A percentile compares a stretch with the other conserved stretches of the same genome.
These are phyloP conservation scores for Nyleta sp. DNA, from an alignment of 2,888 invertebrate genomes.

Conservation along the genomic window DNA sequence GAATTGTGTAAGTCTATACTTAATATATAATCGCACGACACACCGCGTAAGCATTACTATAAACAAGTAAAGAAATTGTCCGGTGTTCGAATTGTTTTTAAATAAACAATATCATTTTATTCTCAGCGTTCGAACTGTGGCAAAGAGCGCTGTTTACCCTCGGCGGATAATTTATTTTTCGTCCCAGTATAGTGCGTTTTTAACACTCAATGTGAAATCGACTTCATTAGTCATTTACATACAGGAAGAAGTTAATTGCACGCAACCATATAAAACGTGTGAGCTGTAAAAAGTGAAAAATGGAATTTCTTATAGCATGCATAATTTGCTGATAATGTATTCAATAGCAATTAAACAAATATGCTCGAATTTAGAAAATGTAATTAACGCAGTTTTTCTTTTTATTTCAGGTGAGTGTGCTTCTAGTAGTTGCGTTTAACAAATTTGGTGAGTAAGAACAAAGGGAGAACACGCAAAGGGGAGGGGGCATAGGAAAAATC, in stretches of 20 bases:
- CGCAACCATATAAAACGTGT: constrained; percentile 54
- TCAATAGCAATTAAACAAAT: constrained; percentile 41
- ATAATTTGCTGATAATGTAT: constrained; percentile 39
- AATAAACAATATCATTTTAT: too few relatives aligned
- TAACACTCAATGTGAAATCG: constrained; percentile 50
- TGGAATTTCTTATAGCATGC: constrained; percentile 42
- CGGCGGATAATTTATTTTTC: constrained; percentile 32
- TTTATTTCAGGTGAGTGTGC: constrained; percentile 37
- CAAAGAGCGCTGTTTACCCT: neutral
- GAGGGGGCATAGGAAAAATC: too few relatives aligned
- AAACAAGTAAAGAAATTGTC: too few relatives aligned
- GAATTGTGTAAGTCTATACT: neutral
- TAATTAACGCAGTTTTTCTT: constrained; percentile 2
- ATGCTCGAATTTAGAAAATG: constrained; percentile 9
- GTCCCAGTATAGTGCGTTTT: constrained; percentile 25
- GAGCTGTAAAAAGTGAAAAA: constrained; percentile 49
- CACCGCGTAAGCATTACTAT: too few relatives aligned
- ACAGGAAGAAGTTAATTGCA: constrained; percentile 60
- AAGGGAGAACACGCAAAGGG: too few relatives aligned
- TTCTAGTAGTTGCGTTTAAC: neutral
- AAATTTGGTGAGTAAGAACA: too few relatives aligned
- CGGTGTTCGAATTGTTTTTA: too few relatives aligned
- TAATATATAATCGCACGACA: too few relatives aligned
- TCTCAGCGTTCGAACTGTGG: too few relatives aligned
- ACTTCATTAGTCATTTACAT: constrained; percentile 59